Evolutionary conservation across 2,797 vertebrate genomes (phyloP).

Genomic region (Hippopotamyrus pictus): DNA sequence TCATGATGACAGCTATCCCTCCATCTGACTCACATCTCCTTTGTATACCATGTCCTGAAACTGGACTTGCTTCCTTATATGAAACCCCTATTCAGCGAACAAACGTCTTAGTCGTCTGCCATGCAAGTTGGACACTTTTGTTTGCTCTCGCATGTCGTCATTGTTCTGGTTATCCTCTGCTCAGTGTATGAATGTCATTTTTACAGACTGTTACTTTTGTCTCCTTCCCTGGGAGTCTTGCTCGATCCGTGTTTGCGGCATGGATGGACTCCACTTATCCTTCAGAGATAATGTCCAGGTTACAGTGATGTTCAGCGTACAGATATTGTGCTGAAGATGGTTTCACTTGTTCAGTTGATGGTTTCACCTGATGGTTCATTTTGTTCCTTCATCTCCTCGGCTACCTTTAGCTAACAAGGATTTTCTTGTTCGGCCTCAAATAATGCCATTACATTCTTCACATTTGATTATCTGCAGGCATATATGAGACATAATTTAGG

Average conservation of each 20-base stretch:
- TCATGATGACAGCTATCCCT: too few relatives aligned
- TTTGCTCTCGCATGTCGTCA: neutral
- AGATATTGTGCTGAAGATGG: neutral
- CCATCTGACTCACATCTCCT: neutral
- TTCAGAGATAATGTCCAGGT: neutral
- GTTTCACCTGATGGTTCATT: neutral
- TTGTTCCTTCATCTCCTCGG: neutral
- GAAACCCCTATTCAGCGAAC: neutral
- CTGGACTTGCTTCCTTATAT: neutral
- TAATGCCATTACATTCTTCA: neutral
- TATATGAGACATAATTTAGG: neutral
- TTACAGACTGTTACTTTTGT: neutral
- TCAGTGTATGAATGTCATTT: neutral
- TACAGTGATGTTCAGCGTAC: neutral
- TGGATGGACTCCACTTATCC: neutral
- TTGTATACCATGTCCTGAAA: neutral
- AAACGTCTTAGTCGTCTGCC: neutral
- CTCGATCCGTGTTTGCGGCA: neutral
- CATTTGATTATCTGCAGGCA: neutral
- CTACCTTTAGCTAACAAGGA: neutral
- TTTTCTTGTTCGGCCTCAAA: neutral
- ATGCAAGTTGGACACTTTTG: neutral
- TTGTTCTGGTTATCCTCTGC: neutral
- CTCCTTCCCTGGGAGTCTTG: neutral
- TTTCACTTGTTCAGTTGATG: neutral